Base-by-base conservation (phyloP, 2,797 vertebrate genomes). In the Coilia nasus region DNA sequence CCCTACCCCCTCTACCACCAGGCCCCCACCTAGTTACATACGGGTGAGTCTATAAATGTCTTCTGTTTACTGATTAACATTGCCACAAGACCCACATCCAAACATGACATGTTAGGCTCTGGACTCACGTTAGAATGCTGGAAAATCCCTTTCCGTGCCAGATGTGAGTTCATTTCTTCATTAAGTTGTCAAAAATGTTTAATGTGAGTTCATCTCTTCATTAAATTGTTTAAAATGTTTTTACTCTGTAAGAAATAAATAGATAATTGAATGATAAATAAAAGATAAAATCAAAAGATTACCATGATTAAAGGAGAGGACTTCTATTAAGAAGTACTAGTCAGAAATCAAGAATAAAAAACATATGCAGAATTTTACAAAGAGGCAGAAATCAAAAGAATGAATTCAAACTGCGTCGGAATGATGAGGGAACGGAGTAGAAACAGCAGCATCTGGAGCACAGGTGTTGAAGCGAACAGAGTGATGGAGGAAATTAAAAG, bases 11-110 rank as follows among this genome's bases (percentile, higher is more conserved):
- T 88, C 87, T 0, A 84, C 85, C n/a, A 11, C 82, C 12, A 89
- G 21, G 0, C 41, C 67, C 59, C n/a, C 84, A 5, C 0, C 0
- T 0, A 5, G 15, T 23, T 23, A 14, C 41, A 84, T 64, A 19
- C 89, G 86, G 92, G 93, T 94, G 82, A 90, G 92, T 80, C 6
- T 41, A 7, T 44, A 17, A 9, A 31, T 35, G 14, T 71, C 28
- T 71, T 14, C 12, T 31, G 64, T 21, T 28, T 67, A 67, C 28
- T 12, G 64, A 67, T 21, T 28, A 25, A 64, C 59, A 84, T 84
- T 56, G 59, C 54, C 4, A 85, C 67, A 31, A 56, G 44, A 78
- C 15, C 23, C 62, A 67, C 14, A 67, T 35, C 0, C 17, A 78
- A 44, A 75, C 2, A 7, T 78, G 19, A 41, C 14, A 17, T 14